Evolutionary conservation across 2,888 invertebrate genomes (phyloP), one percentile per base, ranked within the genome.

Genomic region (Pyrrhia umbra): DNA sequence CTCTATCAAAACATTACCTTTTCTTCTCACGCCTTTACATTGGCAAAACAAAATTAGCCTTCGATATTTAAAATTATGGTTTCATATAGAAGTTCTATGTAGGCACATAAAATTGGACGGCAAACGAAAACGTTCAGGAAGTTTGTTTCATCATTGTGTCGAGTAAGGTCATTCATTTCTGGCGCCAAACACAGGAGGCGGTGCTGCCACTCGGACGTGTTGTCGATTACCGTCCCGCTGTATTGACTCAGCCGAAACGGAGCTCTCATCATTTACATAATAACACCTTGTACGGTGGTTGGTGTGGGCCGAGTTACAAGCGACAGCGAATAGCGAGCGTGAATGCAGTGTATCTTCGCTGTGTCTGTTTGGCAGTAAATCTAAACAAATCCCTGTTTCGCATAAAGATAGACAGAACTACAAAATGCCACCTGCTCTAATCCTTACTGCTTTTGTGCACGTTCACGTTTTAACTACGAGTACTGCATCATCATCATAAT

Each of bases 231-330:
- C 90, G 86, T 84, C 82, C 83, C 80, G 80, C 78, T 83, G 90
- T 94, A 93, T 94, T 94, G 94, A 94, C 93, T 94, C 91, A 92
- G 92, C 89, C 93, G 90, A 92, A 93, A 92, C 92, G 86, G 85
- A 85, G 90, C 93, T 93, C 94, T 90, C 94, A 94, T 93, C 91
- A 94, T 94, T 95, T 94, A 91, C 94, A 95, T 95, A 94, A 95
- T 94, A 93, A 94, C 92, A 94, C 92, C 93, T 93, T 93, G 90
- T 90, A 82, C 81, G 81, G 67, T 67, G 75, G 67, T 62, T 30
- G 27, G 15, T 6, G 23, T 66, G 86, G 82, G 60, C 1, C 42
- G 82, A 88, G 81, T 67, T n/a, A 79, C 42, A 67, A 68, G 79
- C 37, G 54, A 6, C 1, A 61, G 78, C 80, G 80, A 10, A 1